Evolutionary conservation across 1,140 invertebrate species (phyloP).

Genomic region (Meloidogyne floridensis): DNA sequence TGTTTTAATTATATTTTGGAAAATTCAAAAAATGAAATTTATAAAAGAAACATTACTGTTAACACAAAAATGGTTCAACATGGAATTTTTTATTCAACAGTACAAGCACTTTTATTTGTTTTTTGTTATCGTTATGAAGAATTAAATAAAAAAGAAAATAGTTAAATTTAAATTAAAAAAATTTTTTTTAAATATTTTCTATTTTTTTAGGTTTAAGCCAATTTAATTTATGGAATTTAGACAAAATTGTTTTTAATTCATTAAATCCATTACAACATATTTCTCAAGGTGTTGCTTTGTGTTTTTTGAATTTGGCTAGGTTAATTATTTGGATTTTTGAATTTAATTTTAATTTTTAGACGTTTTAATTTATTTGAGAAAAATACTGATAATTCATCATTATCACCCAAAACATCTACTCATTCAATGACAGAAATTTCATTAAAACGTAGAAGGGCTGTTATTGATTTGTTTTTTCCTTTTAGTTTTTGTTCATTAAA

Average conservation of each 20-base stretch:
- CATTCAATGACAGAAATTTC: neutral
- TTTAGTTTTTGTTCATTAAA: conserved; percentile 35
- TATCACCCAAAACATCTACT: conserved; percentile 11
- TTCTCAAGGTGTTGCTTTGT: conserved; percentile 40
- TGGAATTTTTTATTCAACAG: conserved; percentile 51
- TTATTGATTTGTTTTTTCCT: conserved; percentile 35
- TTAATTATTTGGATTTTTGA: conserved; percentile 13
- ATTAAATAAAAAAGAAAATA: conserved; percentile 32
- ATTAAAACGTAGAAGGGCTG: conserved; percentile 13
- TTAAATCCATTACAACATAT: conserved; percentile 51
- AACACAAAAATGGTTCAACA: conserved; percentile 39
- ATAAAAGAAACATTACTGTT: neutral
- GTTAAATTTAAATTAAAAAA: conserved; percentile 8
- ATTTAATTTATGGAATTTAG: conserved; percentile 40
- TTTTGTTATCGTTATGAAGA: conserved; percentile 53
- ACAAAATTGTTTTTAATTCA: conserved; percentile 49
- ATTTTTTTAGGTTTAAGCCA: conserved; percentile 44
- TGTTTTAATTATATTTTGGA: conserved; percentile 40
- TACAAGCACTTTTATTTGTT: conserved; percentile 49
- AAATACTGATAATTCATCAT: conserved; percentile 24
- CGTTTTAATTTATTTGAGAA: conserved; percentile 30
- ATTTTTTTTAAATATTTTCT: conserved; percentile 16
- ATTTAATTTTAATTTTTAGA: conserved; percentile 11
- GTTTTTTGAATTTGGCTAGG: conserved; percentile 51
- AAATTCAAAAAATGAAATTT: neutral